These are phyloP conservation scores for Notolepis coatsorum DNA, from an alignment of 2,797 vertebrate genomes.

Conservation along the genomic window DNA sequence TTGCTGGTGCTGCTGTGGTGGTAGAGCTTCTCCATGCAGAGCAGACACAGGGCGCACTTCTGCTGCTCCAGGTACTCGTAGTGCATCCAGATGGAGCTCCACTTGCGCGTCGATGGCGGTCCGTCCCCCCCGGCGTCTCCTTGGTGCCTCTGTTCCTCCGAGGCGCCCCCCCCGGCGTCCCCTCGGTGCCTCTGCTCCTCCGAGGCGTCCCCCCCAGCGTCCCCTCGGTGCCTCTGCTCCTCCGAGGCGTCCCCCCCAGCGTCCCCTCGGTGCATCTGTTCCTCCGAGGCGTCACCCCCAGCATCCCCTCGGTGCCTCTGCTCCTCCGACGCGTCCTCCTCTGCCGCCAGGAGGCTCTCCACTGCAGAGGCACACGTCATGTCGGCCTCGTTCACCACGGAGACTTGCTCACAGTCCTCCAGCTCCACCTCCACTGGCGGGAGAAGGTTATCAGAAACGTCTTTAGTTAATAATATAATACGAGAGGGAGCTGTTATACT, in stretches of 20 bases:
- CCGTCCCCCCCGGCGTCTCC: slow-evolving; percentile 5
- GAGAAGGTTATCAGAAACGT: not conserved
- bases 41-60: slow-evolving; percentile 64
- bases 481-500: no score
- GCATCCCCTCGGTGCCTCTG: not conserved
- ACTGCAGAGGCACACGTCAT: slow-evolving; percentile 43
- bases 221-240: slow-evolving; percentile 2
- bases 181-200: slow-evolving; percentile 44
- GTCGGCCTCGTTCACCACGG: slow-evolving; percentile 43
- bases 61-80: slow-evolving; percentile 65
- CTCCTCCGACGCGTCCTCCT: slow-evolving; percentile 21
- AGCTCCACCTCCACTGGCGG: slow-evolving; percentile 64
- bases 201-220: no score
- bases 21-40: slow-evolving; percentile 76
- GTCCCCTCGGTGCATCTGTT: no score
- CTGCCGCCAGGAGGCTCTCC: slow-evolving; percentile 42
- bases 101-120: slow-evolving; percentile 36
- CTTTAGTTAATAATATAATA: no score
- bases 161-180: slow-evolving; percentile 23
- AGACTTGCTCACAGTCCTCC: slow-evolving; percentile 57
- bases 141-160: slow-evolving; percentile 5
- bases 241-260: slow-evolving; percentile 24
- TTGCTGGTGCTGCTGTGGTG: slow-evolving; percentile 71
- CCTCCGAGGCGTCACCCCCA: not conserved
- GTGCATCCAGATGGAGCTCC: slow-evolving; percentile 76